Evolutionary conservation across 2,888 invertebrate genomes (phyloP), one percentile per base, ranked within the genome.

Genomic region (Drosophila eohydei): DNA sequence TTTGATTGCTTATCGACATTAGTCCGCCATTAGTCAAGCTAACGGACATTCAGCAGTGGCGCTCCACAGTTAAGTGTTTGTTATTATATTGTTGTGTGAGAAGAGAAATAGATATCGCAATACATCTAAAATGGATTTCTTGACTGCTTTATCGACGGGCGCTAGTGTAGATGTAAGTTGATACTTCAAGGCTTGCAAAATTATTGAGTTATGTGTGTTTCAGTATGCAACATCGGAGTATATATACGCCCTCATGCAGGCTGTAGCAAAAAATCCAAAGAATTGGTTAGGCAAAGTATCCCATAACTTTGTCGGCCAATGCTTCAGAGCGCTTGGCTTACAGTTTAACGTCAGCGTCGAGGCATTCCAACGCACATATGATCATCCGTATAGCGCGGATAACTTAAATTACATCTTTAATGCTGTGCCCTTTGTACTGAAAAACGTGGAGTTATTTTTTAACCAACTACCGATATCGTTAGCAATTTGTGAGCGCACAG

Each of bases 231-330:
- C 64, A 12, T 36, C 56, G 4, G 59, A 68, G 36, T 84, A 68
- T 30, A 57, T 59, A 0, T 38, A 3, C 21, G 69, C 55, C 1
- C 71, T 89, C 0, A 51, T 81, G 7, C 34, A 51, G 12, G 51
- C 66, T 0, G 68, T 70, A 2, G 50, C 55, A 4, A 30, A 43
- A 2, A 54, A 65, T 54, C 85, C 83, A 0, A 43, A 63, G 6
- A 76, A 74, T 28, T 89, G 89, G 89, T 9, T 64, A 4, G 28
- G 6, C 7, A 61, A 54, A 41, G 54, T 71, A 30, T 73, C 88
- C 2, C 80, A 84, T 43, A 43, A 65, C 4, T 87, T 84, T 50
- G 85, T 89, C 12, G 55, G 66, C 0, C 85, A 84, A 46, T 87
- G 85, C 41, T 84, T 84, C 26, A 30, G 41, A 0, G 74, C 58